Base-by-base conservation (phyloP, 2,888 invertebrate species). In the Pteria penguin region DNA sequence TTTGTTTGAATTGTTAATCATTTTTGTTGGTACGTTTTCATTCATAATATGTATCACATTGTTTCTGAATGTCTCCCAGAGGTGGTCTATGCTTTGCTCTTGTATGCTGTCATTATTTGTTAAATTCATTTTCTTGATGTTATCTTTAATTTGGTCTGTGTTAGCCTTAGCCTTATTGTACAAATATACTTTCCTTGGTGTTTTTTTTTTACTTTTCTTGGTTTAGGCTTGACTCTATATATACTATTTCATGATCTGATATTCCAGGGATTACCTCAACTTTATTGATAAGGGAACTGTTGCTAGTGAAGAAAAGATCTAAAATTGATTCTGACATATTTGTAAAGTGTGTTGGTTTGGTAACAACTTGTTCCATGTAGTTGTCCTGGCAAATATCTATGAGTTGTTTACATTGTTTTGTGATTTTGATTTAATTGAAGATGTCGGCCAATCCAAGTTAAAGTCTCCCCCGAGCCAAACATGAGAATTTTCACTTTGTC, bases 141-240 rank as follows among this genome's bases (percentile, higher is more conserved):
- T 65, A 18, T 77, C 58, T 36, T 33, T 63, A n/a, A 69, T 5
- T 1, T 31, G n/a, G 14, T n/a, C 5, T 45, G 29, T 68, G 68
- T 72, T 52, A 4, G 73, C 69, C 55, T 77, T 77, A 4, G 29
- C 72, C 52, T n/a, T n/a, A n/a, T n/a, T n/a, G n/a, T 77, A 77
- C 11, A 65, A 2, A 36, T 52, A 65, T 27, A 77, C 61, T 45
- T 77, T 73, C 31, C 70, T 68, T 4, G 70, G 32, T 22, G 60
- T 70, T 66, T 71, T 74, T n/a, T n/a, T 32, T 63, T 52, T 14
- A 66, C 33, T 57, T 67, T 65, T 57, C 54, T 45, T 14, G 60
- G 70, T 60, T 67, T n/a, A 75, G 29, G 71, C 71, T 66, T 0
- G 58, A 74, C 24, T 65, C 67, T 14, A 70, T 67, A 65, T 73